Conservation (phyloP, 2,888 invertebrate genomes). For the Elgonia sp. region DNA sequence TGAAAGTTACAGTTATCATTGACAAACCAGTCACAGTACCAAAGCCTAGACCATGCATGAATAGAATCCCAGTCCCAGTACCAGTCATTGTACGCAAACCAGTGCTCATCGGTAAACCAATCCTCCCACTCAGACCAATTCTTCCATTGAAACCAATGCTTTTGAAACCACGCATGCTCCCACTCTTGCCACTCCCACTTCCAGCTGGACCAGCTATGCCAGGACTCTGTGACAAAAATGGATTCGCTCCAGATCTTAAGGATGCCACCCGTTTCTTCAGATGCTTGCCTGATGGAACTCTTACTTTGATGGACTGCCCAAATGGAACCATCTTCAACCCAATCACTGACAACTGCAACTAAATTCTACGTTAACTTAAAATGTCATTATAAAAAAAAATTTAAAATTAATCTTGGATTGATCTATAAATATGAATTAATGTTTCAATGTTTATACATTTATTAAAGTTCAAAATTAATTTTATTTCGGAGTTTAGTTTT, state of each 20-base stretch:
- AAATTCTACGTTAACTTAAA: not conserved
- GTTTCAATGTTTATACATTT: slow-evolving; percentile 1
- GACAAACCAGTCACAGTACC: too few relatives aligned
- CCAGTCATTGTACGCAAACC: not conserved
- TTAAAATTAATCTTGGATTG: slow-evolving; percentile 43
- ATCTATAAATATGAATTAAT: slow-evolving; percentile 37
- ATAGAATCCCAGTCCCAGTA: not conserved
- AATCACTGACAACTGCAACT: slow-evolving; percentile 13
- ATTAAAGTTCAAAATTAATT: slow-evolving; percentile 37
- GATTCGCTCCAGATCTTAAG: slow-evolving; percentile 35
- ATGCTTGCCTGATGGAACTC: not conserved
- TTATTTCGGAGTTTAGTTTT: not conserved
- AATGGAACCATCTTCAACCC: not conserved
- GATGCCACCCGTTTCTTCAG: slow-evolving; percentile 25
- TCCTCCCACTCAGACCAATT: not conserved
- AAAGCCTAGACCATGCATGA: slow-evolving; percentile 4
- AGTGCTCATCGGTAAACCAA: not conserved
- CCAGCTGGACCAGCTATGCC: not conserved
- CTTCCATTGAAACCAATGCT: not conserved
- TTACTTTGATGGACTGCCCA: not conserved
- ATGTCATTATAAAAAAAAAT: not conserved
- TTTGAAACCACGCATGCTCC: too few relatives aligned
- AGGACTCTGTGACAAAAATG: slow-evolving; percentile 15
- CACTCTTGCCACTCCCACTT: not conserved
- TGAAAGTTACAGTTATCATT: too few relatives aligned